A percentile compares a stretch with the other conserved stretches of the same genome.
phyloP scores from a whole-genome alignment of 2,888 invertebrate genomes.

The Empis stercorea region DNA sequence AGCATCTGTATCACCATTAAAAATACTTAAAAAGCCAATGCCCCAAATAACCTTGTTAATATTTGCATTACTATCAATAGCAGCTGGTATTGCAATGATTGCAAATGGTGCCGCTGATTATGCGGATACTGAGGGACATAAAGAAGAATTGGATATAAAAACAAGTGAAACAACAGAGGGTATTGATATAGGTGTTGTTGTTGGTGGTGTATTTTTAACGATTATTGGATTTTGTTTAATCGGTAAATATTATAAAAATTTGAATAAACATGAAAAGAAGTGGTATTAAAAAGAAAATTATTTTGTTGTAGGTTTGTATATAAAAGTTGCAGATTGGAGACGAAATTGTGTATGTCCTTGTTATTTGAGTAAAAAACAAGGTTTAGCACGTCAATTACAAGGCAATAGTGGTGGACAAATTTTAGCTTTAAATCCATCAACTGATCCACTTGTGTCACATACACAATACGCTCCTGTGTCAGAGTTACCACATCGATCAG shows the following conservation, averaged over 20 bases:
- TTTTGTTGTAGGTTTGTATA: conserved; percentile 25
- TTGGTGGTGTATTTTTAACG: conserved; percentile 49
- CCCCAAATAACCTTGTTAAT: conserved; percentile 23
- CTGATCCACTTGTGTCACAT: conserved; percentile 55
- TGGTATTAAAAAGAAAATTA: too few species aligned
- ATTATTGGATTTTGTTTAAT: conserved; percentile 47
- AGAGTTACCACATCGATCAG: conserved; percentile 55
- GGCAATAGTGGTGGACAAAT: conserved; percentile 39
- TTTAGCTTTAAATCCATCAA: conserved; percentile 59
- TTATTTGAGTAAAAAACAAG: conserved; percentile 25
- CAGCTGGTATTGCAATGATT: conserved; percentile 42
- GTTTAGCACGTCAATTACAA: conserved; percentile 26
- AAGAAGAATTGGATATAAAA: conserved; percentile 26
- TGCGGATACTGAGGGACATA: conserved; percentile 34
- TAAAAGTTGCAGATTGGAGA: conserved; percentile 27
- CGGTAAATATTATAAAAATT: conserved; percentile 33
- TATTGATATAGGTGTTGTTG: conserved; percentile 42
- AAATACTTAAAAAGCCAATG: conserved; percentile 23
- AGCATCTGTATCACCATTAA: conserved; percentile 23
- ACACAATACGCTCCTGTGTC: conserved; percentile 65
- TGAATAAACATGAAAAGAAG: neutral
- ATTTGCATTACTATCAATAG: conserved; percentile 24
- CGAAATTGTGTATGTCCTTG: conserved; percentile 29
- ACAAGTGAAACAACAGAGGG: conserved; percentile 18
- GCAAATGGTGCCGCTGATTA: conserved; percentile 51